These are phyloP conservation scores for Drosophila bocki DNA, from an alignment of 1,140 invertebrate genomes.

Conservation along the genomic window DNA sequence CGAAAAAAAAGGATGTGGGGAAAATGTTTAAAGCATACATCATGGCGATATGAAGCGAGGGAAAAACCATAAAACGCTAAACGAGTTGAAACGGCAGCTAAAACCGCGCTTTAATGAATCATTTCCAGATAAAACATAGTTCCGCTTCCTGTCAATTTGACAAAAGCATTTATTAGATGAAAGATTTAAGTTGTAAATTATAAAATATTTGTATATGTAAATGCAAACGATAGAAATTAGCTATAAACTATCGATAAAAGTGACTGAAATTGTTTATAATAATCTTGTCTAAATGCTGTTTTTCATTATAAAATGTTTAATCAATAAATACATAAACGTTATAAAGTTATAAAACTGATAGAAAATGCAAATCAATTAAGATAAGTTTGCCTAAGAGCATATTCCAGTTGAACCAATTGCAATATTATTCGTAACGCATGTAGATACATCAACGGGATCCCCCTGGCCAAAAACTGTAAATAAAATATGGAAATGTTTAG, in stretches of 20 bases:
- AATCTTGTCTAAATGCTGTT: background rate
- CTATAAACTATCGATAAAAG: background rate
- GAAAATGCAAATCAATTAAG: background rate
- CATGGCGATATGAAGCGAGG: constrained; percentile 23
- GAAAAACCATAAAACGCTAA: constrained; percentile 15
- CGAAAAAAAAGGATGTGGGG: constrained; percentile 7
- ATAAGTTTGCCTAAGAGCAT: background rate
- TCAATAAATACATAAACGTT: constrained; percentile 4
- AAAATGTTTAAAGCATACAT: constrained; percentile 53
- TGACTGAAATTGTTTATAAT: too few relatives aligned
- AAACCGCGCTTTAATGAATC: constrained; percentile 63
- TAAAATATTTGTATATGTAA: background rate
- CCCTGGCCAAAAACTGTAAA: constrained; percentile 25
- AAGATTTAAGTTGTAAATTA: background rate
- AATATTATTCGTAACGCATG: constrained; percentile 1
- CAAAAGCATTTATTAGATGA: constrained; percentile 17
- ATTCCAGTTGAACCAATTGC: constrained; percentile 11
- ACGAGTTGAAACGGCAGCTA: constrained; percentile 25
- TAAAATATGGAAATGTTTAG: background rate
- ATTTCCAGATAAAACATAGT: constrained; percentile 28
- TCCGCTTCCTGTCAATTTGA: constrained; percentile 24
- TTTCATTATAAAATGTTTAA: background rate
- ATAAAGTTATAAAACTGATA: background rate
- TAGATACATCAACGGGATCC: background rate
- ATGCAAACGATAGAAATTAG: background rate